Conservation (phyloP, 2,113 vertebrate genomes). For the Crotophaga sulcirostris region DNA sequence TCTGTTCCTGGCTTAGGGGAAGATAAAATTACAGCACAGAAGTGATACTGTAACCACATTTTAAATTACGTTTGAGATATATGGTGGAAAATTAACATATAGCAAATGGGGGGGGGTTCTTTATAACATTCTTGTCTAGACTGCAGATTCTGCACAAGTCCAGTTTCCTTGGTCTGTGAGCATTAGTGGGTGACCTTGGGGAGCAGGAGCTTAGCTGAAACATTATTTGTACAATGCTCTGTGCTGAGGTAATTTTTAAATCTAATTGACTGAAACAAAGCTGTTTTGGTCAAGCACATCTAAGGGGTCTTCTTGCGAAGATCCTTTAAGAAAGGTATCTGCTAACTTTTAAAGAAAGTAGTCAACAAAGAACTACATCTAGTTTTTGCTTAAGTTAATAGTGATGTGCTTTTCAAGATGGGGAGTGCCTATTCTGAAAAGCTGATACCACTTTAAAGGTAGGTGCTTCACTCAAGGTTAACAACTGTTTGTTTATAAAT, state of each 20-base stretch:
- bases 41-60: background rate
- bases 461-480: background rate
- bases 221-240: background rate
- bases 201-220: background rate
- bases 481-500: background rate
- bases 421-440: background rate
- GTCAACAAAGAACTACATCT: background rate
- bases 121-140: background rate
- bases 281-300: background rate
- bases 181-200: background rate
- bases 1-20: background rate
- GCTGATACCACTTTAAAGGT: background rate
- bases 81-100: background rate
- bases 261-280: background rate
- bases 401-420: background rate
- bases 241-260: background rate
- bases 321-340: background rate
- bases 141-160: background rate
- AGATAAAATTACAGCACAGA: background rate
- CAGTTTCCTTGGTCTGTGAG: background rate
- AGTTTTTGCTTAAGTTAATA: background rate
- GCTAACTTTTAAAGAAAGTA: background rate
- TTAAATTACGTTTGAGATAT: background rate
- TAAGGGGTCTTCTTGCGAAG: background rate
- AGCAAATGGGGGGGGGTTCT: background rate